Percentiles rank a stretch among this genome's conserved stretches.
Conservation (phyloP, 2,797 vertebrate genomes). For the Carcharodon carcharias region DNA sequence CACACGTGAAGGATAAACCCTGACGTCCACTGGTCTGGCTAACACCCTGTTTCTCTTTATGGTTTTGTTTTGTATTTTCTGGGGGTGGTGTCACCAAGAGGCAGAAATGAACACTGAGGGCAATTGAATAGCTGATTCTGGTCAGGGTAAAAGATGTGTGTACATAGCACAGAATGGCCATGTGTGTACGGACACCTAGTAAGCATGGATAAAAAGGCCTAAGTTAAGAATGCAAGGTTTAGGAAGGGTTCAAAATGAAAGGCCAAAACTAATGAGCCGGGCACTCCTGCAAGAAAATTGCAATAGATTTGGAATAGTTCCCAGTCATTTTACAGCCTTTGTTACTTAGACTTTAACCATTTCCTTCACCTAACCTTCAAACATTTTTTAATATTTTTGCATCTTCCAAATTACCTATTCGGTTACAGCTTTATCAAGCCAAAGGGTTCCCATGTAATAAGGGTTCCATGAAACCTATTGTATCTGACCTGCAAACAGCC, state of each 20-base stretch:
- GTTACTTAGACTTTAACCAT: neutral
- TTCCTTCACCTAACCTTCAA: neutral
- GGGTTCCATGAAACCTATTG: slow-evolving; percentile 3
- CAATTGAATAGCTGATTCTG: neutral
- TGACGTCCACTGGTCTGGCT: too few species aligned
- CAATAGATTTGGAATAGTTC: neutral
- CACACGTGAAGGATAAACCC: too few species aligned
- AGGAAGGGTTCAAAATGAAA: neutral
- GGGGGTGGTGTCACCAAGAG: neutral
- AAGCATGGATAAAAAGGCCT: neutral
- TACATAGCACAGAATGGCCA: neutral
- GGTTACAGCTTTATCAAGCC: neutral
- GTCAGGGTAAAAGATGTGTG: neutral
- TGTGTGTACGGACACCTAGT: neutral
- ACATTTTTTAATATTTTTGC: neutral
- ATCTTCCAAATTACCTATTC: neutral
- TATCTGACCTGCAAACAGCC: neutral
- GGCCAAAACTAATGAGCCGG: neutral
- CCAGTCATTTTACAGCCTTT: neutral
- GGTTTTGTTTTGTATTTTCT: neutral
- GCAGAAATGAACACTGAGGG: neutral
- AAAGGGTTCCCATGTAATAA: neutral
- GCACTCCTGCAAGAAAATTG: neutral
- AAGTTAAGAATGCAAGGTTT: neutral
- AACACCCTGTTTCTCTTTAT: too few species aligned